Evolutionary conservation across 2,113 vertebrate genomes (phyloP).

Genomic region (Erpornis zantholeuca): DNA sequence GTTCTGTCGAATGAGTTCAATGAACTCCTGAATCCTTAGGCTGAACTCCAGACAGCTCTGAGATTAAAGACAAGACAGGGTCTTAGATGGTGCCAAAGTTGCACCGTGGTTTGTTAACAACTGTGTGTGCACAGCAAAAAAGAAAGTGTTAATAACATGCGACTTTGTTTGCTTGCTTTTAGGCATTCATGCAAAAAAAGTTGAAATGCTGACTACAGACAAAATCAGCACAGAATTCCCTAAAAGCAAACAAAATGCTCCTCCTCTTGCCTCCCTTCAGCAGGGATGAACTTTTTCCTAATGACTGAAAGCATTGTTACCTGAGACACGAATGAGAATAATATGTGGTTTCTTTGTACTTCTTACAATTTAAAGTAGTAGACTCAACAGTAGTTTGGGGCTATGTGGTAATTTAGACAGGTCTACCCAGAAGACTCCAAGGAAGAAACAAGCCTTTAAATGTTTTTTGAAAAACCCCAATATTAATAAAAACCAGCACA

Average conservation of each 20-base stretch:
- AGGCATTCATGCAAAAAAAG: background rate
- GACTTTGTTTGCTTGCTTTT: constrained; percentile 35
- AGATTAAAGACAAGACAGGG: constrained; percentile 54
- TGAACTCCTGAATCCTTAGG: constrained; percentile 98
- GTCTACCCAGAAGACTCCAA: background rate
- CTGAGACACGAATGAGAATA: background rate
- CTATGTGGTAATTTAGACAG: background rate
- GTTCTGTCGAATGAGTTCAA: constrained; percentile 98
- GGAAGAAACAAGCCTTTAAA: background rate
- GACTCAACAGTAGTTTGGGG: background rate
- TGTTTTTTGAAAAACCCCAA: background rate
- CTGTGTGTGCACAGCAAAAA: background rate
- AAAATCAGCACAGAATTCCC: background rate
- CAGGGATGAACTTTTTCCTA: background rate
- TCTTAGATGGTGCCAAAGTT: background rate
- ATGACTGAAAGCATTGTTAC: background rate
- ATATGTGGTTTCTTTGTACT: background rate
- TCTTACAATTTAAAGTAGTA: background rate
- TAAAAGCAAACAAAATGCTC: constrained; percentile 25
- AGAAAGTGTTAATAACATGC: constrained; percentile 1
- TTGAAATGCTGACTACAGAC: background rate
- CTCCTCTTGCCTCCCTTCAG: background rate
- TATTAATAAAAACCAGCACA: background rate
- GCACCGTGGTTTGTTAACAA: background rate
- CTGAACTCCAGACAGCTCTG: constrained; percentile 99